Evolutionary conservation across 2,113 vertebrate species (phyloP).

Genomic region (Scomber scombrus): DNA sequence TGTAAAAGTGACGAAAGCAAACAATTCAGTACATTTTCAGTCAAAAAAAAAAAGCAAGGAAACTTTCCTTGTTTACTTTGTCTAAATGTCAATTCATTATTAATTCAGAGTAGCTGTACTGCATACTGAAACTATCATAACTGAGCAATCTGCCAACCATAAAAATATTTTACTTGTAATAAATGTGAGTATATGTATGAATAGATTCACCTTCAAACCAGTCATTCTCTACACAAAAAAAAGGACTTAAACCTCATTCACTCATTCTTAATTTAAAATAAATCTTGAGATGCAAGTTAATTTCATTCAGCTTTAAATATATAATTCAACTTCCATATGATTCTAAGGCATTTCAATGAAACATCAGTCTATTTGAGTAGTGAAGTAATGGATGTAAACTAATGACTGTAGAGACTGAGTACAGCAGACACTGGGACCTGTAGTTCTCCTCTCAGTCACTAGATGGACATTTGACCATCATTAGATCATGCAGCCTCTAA

Average conservation of each 20-base stretch:
- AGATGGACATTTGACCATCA: background rate
- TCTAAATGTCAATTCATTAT: constrained; percentile 43
- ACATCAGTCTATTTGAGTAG: background rate
- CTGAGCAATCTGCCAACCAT: constrained; percentile 2
- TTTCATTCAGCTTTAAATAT: constrained; percentile 14
- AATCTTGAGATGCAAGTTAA: constrained; percentile 18
- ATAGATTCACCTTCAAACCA: constrained; percentile 31
- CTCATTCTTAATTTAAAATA: constrained; percentile 23
- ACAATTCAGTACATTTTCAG: background rate
- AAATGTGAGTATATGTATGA: constrained; percentile 4
- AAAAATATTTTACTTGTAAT: background rate
- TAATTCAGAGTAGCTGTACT: constrained; percentile 27
- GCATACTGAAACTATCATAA: constrained; percentile 17
- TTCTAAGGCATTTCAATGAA: constrained; percentile 35
- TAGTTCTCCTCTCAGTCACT: background rate
- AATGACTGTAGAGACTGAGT: background rate
- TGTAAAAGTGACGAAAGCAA: constrained; percentile 30
- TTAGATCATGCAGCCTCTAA: background rate
- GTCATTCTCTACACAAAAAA: constrained; percentile 29
- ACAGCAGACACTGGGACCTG: constrained; percentile 1
- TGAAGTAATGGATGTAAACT: background rate
- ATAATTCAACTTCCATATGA: background rate
- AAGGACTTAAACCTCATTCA: constrained; percentile 14
- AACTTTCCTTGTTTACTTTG: constrained; percentile 15
- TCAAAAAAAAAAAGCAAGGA: constrained; percentile 38